These are phyloP conservation scores for Enteromius radiatus DNA, from an alignment of 2,797 vertebrate genomes.

Conservation along the genomic window DNA sequence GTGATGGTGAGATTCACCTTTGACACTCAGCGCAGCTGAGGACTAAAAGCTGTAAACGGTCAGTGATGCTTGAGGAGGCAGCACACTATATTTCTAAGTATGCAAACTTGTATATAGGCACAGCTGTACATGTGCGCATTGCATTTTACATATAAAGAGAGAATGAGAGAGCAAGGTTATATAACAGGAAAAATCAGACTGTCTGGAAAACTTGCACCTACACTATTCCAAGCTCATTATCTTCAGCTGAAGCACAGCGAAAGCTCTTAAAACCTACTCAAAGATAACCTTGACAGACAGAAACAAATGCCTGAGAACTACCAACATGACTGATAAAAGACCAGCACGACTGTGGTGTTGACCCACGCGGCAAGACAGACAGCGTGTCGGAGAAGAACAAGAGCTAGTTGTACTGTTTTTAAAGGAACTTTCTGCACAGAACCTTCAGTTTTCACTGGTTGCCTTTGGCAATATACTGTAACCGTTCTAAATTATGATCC, in stretches of 20 bases:
- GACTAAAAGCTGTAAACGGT: background rate
- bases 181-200: slow-evolving; percentile 18
- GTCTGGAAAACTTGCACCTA: slow-evolving; percentile 13
- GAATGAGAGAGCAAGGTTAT: background rate
- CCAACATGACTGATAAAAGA: slow-evolving; percentile 7
- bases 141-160: background rate
- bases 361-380: slow-evolving; percentile 14
- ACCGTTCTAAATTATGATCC: slow-evolving; percentile 10
- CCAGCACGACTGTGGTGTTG: background rate
- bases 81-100: background rate
- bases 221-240: slow-evolving; percentile 30
- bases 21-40: background rate
- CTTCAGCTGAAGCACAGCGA: background rate
- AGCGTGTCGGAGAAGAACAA: background rate
- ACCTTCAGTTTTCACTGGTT: slow-evolving; percentile 5
- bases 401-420: slow-evolving; percentile 1
- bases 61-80: background rate
- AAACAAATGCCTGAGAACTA: slow-evolving; percentile 19
- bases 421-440: slow-evolving; percentile 22
- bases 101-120: background rate
- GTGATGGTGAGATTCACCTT: background rate
- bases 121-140: background rate
- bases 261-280: slow-evolving; percentile 28
- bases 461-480: slow-evolving; percentile 12
- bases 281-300: slow-evolving; percentile 41